phyloP scores from a whole-genome alignment of 2,888 invertebrate species.

The Amblyjoppa fuscipennis region DNA sequence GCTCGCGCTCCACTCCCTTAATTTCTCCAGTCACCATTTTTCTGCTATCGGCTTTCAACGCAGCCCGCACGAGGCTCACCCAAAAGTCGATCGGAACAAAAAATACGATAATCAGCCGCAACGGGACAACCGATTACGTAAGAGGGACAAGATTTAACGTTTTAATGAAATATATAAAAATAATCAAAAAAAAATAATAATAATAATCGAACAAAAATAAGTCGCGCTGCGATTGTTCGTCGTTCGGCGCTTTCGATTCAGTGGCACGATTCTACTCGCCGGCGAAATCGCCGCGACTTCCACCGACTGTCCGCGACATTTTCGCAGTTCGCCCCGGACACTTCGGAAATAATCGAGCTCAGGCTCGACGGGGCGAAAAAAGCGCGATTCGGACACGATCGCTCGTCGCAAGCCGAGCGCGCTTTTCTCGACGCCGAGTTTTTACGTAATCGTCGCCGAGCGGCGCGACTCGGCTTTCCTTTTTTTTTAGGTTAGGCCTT shows the following conservation, averaged over 20 bases:
- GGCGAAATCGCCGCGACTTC: neutral
- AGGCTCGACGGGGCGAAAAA: too few relatives aligned
- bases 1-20: too few relatives aligned
- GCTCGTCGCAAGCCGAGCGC: neutral
- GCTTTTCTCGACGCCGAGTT: neutral
- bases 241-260: neutral
- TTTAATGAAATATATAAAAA: too few relatives aligned
- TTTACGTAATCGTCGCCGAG: neutral
- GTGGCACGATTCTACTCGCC: neutral
- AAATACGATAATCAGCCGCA: neutral
- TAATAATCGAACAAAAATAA: neutral
- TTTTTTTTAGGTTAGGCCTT: slow-evolving; percentile 47
- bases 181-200: neutral
- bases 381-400: neutral
- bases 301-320: too few relatives aligned
- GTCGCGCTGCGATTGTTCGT: neutral
- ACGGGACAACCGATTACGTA: slow-evolving; percentile 35
- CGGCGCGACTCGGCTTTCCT: slow-evolving; percentile 16
- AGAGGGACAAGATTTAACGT: neutral
- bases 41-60: slow-evolving; percentile 27
- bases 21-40: too few relatives aligned
- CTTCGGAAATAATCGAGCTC: too few relatives aligned
- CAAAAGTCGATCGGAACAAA: neutral
- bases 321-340: neutral
- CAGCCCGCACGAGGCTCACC: slow-evolving; percentile 28